Base-by-base conservation (phyloP, 2,888 invertebrate genomes). In the Oligia fasciuncula region DNA sequence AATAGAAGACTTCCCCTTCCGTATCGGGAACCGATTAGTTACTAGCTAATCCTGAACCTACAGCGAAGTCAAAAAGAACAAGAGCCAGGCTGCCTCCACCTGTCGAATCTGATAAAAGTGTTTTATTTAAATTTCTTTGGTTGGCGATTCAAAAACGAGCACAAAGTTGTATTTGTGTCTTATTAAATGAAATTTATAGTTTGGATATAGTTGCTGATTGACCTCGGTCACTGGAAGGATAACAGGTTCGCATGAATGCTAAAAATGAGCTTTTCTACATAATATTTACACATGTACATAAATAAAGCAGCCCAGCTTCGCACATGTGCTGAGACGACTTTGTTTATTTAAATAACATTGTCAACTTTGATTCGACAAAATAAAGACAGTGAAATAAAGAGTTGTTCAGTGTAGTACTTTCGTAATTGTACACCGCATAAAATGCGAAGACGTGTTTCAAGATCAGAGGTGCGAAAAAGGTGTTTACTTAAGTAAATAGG, bases 121-220 rank as follows among this genome's bases (percentile, higher is more conserved):
- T 96, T 96, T 96, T 95, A 96, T 97, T 97, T 96, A 96, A 96
- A 97, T 97, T 96, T 96, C 94, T 95, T 94, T 94, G 93, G 94
- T 92, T 94, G 93, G 94, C 94, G 94, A 95, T 91, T 93, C 95
- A 95, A 96, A 97, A 96, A 96, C 93, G 93, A 96, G 92, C 94
- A 95, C 89, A 94, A 94, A 93, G 94, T 92, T 91, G 94, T 92
- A 95, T 96, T 97, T 97, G 96, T 97, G 97, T 97, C 97, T 96
- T 96, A 97, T 97, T 97, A 97, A 97, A 96, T 95, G 94, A 96
- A 97, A 97, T 97, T 96, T 97, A 97, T 97, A 96, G 96, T 94
- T 95, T 92, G 95, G 91, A 93, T 94, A 95, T 96, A 94, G 95
- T 94, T 92, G 92, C 95, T 96, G 96, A 96, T 96, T 96, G 97